Base-by-base conservation (phyloP, 2,888 invertebrate genomes). In the Acholoe squamosa region DNA sequence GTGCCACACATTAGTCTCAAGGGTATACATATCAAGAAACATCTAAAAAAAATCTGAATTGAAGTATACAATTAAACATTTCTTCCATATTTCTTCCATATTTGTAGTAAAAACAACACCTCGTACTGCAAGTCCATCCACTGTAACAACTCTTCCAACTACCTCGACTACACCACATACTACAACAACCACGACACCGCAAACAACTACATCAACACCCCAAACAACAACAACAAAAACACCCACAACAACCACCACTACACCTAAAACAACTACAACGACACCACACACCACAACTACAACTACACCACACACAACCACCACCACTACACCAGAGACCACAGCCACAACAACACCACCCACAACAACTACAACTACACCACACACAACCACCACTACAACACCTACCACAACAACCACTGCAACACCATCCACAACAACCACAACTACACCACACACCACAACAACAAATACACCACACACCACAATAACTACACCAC, bases 281-380 rank as follows among this genome's bases (percentile, higher is more conserved):
- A 28, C 71, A 71, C 71, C 25, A 25, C 71, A 25, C 25, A 71
- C 28, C 3, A 71, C 71, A 25, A 71, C 71, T 16, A 0, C 71
- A 22, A 71, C 71, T 3, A 71, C 71, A 7, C 71, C 25, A 25
- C 71, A 25, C 25, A 71, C 3, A 28, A 71, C 71, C 5, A 71
- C 67, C 14, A 16, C 71, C 28, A 71, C 31, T n/a, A 25, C 71
- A 71, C 71, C 19, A 12, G 22, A 12, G 5, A 67, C 16, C 25
- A 5, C 71, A 25, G 28, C 71, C 71, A 28, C 71, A 3, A 5
- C 71, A 71, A 71, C 71, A 7, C 71, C 25, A 25, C 71, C 0
- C 71, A 71, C 28, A 7, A 71, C 71, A 71, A 71, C 71, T 5
- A 28, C 71, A 14, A 28, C 71, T n/a, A 71, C 71, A 71, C 71